Percentiles rank a stretch among this genome's conserved stretches.
Conservation (phyloP, 2,888 invertebrate species). For the Apamea sordens region DNA sequence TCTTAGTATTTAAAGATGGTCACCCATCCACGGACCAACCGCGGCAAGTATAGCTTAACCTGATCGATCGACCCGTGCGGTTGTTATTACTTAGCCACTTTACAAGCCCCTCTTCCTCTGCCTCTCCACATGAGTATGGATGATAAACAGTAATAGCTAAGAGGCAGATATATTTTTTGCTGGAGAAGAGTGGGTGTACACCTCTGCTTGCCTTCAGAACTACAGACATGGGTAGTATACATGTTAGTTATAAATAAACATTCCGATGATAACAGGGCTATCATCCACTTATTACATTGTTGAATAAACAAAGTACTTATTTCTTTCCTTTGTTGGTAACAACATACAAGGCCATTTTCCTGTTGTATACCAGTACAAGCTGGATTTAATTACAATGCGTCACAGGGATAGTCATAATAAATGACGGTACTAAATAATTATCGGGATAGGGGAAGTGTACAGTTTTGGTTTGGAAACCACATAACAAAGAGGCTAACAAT, state of each 20-base stretch:
- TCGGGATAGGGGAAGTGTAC: neutral
- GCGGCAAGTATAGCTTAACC: too few species aligned
- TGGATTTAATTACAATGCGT: conserved; percentile 1
- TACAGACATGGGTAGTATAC: conserved; percentile 2
- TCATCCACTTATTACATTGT: conserved; percentile 45
- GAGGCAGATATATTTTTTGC: neutral
- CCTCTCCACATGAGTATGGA: neutral
- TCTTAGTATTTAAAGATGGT: too few species aligned
- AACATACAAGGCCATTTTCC: conserved; percentile 57
- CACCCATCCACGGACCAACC: too few species aligned
- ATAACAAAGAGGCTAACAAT: neutral
- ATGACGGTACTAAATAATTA: neutral
- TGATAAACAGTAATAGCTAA: neutral
- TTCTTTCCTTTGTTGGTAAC: conserved; percentile 44
- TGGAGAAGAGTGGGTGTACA: neutral
- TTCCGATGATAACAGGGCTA: conserved; percentile 53
- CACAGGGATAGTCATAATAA: neutral
- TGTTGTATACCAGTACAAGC: conserved; percentile 20
- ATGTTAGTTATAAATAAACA: conserved; percentile 54
- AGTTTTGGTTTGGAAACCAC: conserved; percentile 12
- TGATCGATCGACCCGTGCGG: too few species aligned
- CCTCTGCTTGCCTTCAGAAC: conserved; percentile 19
- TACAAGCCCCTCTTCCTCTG: too few species aligned
- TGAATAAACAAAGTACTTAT: conserved; percentile 60
- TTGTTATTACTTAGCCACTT: too few species aligned